phyloP scores from a whole-genome alignment of 2,797 vertebrate species.

The Pipistrellus nathusii region DNA sequence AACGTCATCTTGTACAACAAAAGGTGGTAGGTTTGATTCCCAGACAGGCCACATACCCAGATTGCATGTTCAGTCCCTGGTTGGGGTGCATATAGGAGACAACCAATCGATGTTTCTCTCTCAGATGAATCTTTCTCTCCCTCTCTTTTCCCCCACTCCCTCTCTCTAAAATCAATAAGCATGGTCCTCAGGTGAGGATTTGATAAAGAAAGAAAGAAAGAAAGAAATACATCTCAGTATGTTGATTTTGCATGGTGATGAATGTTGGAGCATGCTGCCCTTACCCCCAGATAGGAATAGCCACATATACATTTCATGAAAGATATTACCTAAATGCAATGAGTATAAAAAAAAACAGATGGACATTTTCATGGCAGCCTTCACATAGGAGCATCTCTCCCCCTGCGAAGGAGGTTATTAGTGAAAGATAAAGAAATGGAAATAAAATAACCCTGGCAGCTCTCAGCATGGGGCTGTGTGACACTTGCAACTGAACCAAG shows the following conservation, averaged over 20 bases:
- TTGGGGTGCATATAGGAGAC: no score
- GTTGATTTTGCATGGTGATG: neutral
- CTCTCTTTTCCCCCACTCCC: no score
- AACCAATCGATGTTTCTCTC: no score
- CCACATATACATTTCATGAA: neutral
- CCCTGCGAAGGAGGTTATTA: neutral
- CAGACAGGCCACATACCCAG: no score
- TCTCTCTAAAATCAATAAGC: no score
- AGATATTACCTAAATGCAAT: neutral
- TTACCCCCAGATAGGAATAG: neutral
- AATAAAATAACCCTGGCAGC: neutral
- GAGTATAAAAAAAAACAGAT: neutral
- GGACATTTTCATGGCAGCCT: neutral
- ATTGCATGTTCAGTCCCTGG: no score
- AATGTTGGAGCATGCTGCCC: neutral
- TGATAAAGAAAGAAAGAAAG: no score
- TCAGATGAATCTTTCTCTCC: no score
- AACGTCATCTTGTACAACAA: no score
- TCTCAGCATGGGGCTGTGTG: neutral
- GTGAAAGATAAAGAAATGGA: neutral
- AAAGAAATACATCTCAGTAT: no score
- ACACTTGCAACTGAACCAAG: neutral
- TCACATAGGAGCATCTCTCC: neutral
- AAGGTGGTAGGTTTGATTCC: no score
- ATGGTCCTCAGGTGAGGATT: no score